Percentiles rank a stretch among this genome's conserved stretches.
Conservation (phyloP, 2,113 vertebrate species). For the Tenebrosternarchus preto region DNA sequence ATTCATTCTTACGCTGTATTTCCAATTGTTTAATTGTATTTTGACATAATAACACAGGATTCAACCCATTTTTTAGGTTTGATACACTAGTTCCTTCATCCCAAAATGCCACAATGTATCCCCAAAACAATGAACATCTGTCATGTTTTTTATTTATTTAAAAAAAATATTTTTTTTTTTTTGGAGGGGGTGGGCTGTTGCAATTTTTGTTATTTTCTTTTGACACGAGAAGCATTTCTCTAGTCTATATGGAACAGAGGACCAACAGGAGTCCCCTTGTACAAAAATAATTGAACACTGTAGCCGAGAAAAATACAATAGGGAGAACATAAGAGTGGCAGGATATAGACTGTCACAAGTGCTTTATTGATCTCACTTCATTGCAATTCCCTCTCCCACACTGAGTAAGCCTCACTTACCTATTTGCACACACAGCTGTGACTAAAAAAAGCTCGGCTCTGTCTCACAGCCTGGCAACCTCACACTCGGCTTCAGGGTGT, state of each 20-base stretch:
- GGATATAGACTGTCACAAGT: not conserved
- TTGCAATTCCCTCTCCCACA: not conserved
- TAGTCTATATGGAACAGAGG: not conserved
- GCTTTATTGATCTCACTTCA: slow-evolving; percentile 28
- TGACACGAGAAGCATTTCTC: not conserved
- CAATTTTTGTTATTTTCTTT: not conserved
- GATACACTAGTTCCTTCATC: too few species aligned
- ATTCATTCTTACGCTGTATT: too few species aligned
- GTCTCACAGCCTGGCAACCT: slow-evolving; percentile 9
- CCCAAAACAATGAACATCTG: not conserved
- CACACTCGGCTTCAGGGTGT: slow-evolving; percentile 19
- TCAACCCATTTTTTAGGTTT: too few species aligned
- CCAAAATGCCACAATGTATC: too few species aligned
- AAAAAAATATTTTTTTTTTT: too few species aligned
- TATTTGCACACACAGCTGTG: slow-evolving; percentile 41
- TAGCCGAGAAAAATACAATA: too few species aligned
- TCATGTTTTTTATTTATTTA: not conserved
- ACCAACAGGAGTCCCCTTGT: not conserved
- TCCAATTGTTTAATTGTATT: too few species aligned
- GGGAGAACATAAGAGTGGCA: not conserved
- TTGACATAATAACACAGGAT: too few species aligned
- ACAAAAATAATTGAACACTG: not conserved
- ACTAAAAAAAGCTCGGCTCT: slow-evolving; percentile 33
- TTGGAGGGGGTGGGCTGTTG: too few species aligned
- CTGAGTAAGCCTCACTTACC: slow-evolving; percentile 6